Percentiles rank a stretch among this genome's conserved stretches.
These are phyloP conservation scores for Myotis myotis DNA, from an alignment of 2,797 vertebrate genomes.

Conservation along the genomic window DNA sequence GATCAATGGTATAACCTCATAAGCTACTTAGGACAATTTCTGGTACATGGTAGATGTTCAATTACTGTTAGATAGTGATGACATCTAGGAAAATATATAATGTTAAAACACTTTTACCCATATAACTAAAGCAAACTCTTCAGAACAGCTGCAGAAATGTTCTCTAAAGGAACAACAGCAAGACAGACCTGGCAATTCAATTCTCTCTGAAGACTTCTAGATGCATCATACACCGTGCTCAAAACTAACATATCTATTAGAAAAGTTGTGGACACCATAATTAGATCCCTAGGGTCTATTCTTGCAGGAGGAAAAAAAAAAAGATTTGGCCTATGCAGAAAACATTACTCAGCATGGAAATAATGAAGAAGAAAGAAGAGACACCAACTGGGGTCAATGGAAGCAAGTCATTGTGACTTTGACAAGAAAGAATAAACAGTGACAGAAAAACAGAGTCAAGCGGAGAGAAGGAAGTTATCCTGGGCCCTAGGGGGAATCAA, in stretches of 20 bases:
- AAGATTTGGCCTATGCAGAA: not conserved
- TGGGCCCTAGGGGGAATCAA: not conserved
- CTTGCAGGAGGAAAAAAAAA: not conserved
- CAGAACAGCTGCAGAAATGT: not conserved
- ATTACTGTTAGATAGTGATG: not conserved
- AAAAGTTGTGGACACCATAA: constrained; percentile 10
- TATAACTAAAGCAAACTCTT: not conserved
- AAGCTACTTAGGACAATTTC: not conserved
- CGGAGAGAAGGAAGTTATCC: constrained; percentile 34
- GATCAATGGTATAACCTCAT: not conserved
- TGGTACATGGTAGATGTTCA: not conserved
- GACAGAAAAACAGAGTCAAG: not conserved
- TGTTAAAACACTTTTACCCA: not conserved
- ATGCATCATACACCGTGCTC: not conserved
- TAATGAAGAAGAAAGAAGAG: not conserved
- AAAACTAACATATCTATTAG: constrained; percentile 32
- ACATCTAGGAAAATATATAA: not conserved
- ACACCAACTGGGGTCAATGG: not conserved
- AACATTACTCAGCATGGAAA: constrained; percentile 7
- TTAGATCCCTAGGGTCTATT: constrained; percentile 23
- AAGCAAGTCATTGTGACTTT: constrained; percentile 14
- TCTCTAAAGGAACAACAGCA: not conserved
- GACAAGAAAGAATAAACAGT: not conserved
- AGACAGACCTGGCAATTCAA: not conserved
- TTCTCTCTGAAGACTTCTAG: not conserved